Conservation (phyloP, 2,888 invertebrate genomes). For the Pecten maximus region DNA sequence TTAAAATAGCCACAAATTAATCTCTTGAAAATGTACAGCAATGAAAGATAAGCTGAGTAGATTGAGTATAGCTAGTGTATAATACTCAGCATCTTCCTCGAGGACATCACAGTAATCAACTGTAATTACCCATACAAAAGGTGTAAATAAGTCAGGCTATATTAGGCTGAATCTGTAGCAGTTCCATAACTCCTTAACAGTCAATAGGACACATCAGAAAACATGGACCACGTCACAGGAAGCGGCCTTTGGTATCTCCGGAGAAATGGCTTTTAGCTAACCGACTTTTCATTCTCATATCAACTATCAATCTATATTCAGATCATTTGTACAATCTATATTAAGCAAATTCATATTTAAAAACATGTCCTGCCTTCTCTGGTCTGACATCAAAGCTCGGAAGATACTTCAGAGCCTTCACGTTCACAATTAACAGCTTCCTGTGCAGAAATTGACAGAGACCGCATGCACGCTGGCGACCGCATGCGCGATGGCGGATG, state of each 20-base stretch:
- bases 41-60: too few species aligned
- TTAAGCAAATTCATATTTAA: conserved; percentile 30
- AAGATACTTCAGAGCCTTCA: neutral
- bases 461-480: neutral
- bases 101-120: neutral
- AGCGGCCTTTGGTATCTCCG: neutral
- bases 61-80: too few species aligned
- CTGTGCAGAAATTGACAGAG: conserved; percentile 25
- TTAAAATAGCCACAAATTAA: too few species aligned
- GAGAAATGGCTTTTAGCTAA: conserved; percentile 25
- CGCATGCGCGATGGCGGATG: conserved; percentile 12
- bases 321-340: conserved; percentile 26
- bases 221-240: neutral
- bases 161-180: neutral
- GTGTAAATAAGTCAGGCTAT: neutral
- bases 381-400: neutral
- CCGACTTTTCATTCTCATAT: conserved; percentile 25
- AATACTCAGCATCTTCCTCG: too few species aligned
- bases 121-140: neutral
- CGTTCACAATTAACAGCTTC: conserved; percentile 10
- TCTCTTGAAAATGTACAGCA: too few species aligned
- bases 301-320: conserved; percentile 14
- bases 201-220: neutral
- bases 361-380: neutral
- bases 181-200: neutral